Conservation (phyloP, 2,888 invertebrate genomes). For the Drosophila gaucha region DNA sequence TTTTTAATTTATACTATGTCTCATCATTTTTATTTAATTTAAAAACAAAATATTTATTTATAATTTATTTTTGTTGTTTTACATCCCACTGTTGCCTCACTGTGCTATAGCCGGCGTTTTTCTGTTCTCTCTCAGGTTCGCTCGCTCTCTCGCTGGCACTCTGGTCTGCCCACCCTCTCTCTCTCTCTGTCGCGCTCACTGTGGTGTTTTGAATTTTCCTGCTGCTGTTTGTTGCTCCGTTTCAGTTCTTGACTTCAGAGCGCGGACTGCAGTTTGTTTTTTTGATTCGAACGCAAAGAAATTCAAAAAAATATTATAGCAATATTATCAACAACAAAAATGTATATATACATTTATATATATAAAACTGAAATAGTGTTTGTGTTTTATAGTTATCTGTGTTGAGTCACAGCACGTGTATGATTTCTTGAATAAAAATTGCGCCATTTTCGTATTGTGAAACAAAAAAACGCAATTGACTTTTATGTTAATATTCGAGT, state of each 20-base stretch:
- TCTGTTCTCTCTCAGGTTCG: not conserved
- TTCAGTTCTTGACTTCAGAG: constrained; percentile 58
- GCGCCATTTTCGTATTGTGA: constrained; percentile 18
- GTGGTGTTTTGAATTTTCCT: constrained; percentile 50
- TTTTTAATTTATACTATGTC: not conserved
- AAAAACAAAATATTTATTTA: too few species aligned
- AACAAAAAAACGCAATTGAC: constrained; percentile 12
- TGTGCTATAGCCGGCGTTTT: constrained; percentile 53
- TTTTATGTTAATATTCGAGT: constrained; percentile 17
- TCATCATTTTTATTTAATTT: too few species aligned
- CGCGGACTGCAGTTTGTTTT: constrained; percentile 54
- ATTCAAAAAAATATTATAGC: constrained; percentile 3
- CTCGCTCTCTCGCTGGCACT: not conserved
- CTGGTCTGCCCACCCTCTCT: not conserved
- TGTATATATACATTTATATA: not conserved
- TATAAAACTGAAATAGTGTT: not conserved
- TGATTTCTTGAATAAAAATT: constrained; percentile 19
- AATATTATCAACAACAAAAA: constrained; percentile 28
- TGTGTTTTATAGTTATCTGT: constrained; percentile 24
- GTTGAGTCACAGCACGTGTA: constrained; percentile 25
- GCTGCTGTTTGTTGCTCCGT: constrained; percentile 41
- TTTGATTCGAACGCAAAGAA: constrained; percentile 32
- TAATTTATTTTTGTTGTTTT: not conserved
- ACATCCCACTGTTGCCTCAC: constrained; percentile 12
- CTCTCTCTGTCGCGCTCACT: not conserved